Evolutionary conservation across 2,797 vertebrate genomes (phyloP), one percentile per base, ranked within the genome.

Genomic region (Tinamus major): DNA sequence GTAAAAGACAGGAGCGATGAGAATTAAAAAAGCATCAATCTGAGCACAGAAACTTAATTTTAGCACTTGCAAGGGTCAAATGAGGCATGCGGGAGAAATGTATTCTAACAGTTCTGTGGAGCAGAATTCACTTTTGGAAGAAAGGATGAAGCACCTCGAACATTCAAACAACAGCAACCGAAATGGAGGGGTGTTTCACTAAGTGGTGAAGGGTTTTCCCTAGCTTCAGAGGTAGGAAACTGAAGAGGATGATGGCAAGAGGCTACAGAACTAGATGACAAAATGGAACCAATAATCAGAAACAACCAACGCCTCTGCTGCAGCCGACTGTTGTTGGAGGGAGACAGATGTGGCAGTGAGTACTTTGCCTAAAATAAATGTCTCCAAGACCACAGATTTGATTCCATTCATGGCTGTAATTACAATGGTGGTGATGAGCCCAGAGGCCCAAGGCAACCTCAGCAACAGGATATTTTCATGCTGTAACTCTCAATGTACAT

Each of bases 401-500:
- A 46, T 71, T 76, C 46, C 23, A 39, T 53, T 55, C 62, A 21
- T 71, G 63, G 78, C 63, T 79, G 48, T 33, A 68, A 85, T 75
- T 3, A 42, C 33, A 76, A 10, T 53, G 64, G 37, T 2, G 1
- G n/a, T 21, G 8, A 69, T 35, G 92, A 46, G 9, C 13, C 20
- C 27, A 11, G 39, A 27, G 58, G 62, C 58, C 77, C 18, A 49
- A 26, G 29, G 51, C 3, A 13, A 64, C 11, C 24, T n/a, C 70
- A 62, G 46, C n/a, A 56, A 19, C 59, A 5, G 46, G 0, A 5
- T 3, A 3, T 2, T 56, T 46, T 29, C 26, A 6, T 5, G 23
- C 21, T 49, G 8, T 5, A 35, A 42, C 10, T 67, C 71, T 49
- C 75, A 23, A 1, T 17, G 48, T 24, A 13, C 48, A 27, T 15